Evolutionary conservation across 2,888 invertebrate genomes (phyloP).

Genomic region (Ichneumoninae sp.): DNA sequence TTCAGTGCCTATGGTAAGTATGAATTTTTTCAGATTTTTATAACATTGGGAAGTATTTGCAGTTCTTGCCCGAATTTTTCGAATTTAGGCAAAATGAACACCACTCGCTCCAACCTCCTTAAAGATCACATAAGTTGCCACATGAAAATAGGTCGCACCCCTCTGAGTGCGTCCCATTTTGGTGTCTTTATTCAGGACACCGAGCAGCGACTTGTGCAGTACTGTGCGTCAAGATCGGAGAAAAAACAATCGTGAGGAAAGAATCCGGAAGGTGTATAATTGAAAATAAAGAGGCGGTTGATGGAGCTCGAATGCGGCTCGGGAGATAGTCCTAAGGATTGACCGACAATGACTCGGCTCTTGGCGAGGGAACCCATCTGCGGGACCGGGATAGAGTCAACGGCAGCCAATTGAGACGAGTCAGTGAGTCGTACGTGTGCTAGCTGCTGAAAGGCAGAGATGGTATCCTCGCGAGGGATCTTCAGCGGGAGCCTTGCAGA

Average conservation of each 20-base stretch:
- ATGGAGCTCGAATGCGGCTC: slow-evolving; percentile 31
- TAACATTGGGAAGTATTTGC: no score
- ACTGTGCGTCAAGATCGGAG: not conserved
- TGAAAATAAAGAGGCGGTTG: slow-evolving; percentile 50
- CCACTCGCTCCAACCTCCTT: no score
- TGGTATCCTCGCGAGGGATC: slow-evolving; percentile 63
- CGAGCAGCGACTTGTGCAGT: not conserved
- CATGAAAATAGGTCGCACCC: no score
- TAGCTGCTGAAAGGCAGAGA: slow-evolving; percentile 66
- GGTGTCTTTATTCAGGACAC: no score
- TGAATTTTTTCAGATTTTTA: no score
- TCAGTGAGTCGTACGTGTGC: slow-evolving; percentile 54
- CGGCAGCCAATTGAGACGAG: slow-evolving; percentile 74
- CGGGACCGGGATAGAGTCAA: slow-evolving; percentile 63
- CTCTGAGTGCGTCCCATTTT: no score
- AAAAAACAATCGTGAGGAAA: not conserved
- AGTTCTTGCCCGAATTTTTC: no score
- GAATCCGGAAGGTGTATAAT: slow-evolving; percentile 30
- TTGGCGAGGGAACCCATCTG: slow-evolving; percentile 5
- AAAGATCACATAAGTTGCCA: no score
- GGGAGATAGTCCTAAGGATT: slow-evolving; percentile 13
- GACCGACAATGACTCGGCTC: slow-evolving; percentile 58
- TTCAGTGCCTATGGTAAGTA: no score
- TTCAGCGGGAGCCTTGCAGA: slow-evolving; percentile 21
- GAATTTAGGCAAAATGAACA: no score